phyloP scores from a whole-genome alignment of 2,113 vertebrate species.

The Sclerurus mexicanus region DNA sequence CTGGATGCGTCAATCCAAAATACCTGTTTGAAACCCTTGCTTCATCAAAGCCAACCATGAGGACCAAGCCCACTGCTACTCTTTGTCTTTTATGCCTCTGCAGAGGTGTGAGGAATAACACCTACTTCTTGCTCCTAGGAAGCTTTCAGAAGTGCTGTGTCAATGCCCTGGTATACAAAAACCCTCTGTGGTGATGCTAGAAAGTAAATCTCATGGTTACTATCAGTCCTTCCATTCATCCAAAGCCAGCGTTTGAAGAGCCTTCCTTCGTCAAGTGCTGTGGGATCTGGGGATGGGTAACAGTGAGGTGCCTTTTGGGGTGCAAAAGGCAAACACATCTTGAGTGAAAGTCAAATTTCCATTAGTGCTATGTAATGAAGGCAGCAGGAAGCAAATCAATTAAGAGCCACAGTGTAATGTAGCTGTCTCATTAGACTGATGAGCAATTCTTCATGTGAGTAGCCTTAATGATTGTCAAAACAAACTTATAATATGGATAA shows the following conservation, averaged over 20 bases:
- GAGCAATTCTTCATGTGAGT: constrained; percentile 21
- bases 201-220: not conserved
- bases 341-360: constrained; percentile 40
- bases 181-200: not conserved
- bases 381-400: constrained; percentile 54
- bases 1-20: not conserved
- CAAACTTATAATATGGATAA: constrained; percentile 53
- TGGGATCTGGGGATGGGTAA: not conserved
- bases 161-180: not conserved
- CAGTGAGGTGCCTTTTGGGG: not conserved
- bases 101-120: not conserved
- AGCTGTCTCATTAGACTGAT: constrained; percentile 37
- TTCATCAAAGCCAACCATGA: not conserved
- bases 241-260: not conserved
- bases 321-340: constrained; percentile 6
- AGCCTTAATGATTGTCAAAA: constrained; percentile 51
- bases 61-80: not conserved
- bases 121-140: not conserved
- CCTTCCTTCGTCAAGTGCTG: not conserved
- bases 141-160: not conserved
- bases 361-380: constrained; percentile 45
- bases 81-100: not conserved
- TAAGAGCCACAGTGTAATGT: constrained; percentile 33
- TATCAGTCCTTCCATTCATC: not conserved
- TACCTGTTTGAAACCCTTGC: not conserved